Conservation (phyloP, 2,888 invertebrate species). For the Melieria picta region DNA sequence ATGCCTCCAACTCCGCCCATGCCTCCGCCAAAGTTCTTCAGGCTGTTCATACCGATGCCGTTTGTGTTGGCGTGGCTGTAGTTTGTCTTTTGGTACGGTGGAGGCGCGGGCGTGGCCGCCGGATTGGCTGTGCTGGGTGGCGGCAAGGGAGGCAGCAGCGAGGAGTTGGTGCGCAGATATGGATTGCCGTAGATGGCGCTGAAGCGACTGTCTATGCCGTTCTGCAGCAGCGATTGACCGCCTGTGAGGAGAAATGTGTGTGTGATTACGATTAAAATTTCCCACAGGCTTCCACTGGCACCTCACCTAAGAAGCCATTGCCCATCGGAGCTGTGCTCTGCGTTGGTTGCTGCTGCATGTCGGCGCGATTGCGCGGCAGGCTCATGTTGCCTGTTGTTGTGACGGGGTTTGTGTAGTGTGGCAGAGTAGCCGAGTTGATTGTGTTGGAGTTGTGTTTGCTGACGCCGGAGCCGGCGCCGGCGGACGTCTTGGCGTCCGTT, state of each 20-base stretch:
- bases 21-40: slow-evolving; percentile 41
- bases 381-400: slow-evolving; percentile 55
- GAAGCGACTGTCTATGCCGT: slow-evolving; percentile 71
- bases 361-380: slow-evolving; percentile 62
- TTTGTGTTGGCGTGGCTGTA: slow-evolving; percentile 51
- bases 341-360: slow-evolving; percentile 53
- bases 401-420: slow-evolving; percentile 56
- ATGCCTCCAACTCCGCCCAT: slow-evolving; percentile 73
- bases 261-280: background rate
- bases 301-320: slow-evolving; percentile 62
- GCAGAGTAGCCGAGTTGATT: slow-evolving; percentile 60
- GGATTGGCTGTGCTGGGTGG: slow-evolving; percentile 78
- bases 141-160: slow-evolving; percentile 67
- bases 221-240: slow-evolving; percentile 65
- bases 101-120: slow-evolving; percentile 82
- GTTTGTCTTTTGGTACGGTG: slow-evolving; percentile 72
- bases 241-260: background rate
- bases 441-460: slow-evolving; percentile 47
- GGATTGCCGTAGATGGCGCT: slow-evolving; percentile 92
- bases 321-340: slow-evolving; percentile 45
- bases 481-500: slow-evolving; percentile 46
- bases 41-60: slow-evolving; percentile 46
- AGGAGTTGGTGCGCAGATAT: slow-evolving; percentile 78
- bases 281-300: background rate
- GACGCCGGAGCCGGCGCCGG: slow-evolving; percentile 45